Evolutionary conservation across 2,797 vertebrate genomes (phyloP).

Genomic region (Dallia pectoralis): DNA sequence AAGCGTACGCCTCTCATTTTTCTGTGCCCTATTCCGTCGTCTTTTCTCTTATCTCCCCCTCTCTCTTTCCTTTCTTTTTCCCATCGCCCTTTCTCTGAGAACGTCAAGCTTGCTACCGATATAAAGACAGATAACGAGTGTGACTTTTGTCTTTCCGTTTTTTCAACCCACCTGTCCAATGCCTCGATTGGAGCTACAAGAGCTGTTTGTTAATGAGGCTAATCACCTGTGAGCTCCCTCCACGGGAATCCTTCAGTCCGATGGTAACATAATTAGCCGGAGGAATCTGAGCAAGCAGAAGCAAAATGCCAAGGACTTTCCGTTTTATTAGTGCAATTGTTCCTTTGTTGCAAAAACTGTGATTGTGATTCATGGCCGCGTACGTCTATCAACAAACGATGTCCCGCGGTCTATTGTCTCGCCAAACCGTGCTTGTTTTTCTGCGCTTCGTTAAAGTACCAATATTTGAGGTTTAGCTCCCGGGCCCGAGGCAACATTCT

Average conservation of each 20-base stretch:
- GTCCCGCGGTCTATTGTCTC: not conserved
- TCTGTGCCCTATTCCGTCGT: not conserved
- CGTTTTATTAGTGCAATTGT: not conserved
- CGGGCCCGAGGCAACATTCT: not conserved
- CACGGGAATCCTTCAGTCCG: not conserved
- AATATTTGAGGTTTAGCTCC: not conserved
- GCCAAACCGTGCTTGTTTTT: not conserved
- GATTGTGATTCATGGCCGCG: not conserved
- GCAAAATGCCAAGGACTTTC: not conserved
- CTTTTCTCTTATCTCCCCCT: slow-evolving; percentile 3
- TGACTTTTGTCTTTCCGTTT: slow-evolving; percentile 2
- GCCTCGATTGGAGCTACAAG: slow-evolving; percentile 11
- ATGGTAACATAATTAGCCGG: slow-evolving; percentile 11
- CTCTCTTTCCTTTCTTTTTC: slow-evolving; percentile 33
- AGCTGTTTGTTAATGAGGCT: slow-evolving; percentile 17
- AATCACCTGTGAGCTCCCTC: slow-evolving; percentile 13
- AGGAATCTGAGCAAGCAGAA: slow-evolving; percentile 2
- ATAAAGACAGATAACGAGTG: slow-evolving; percentile 29
- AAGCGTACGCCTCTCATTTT: not conserved
- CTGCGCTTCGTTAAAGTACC: not conserved
- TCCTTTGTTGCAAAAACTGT: not conserved
- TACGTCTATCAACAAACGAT: not conserved
- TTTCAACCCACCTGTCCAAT: not conserved
- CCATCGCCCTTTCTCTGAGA: slow-evolving; percentile 32
- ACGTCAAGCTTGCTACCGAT: slow-evolving; percentile 24